Percentiles rank a stretch among this genome's conserved stretches.
phyloP scores from a whole-genome alignment of 1,140 invertebrate genomes.

The Oncopodura yosiiana region DNA sequence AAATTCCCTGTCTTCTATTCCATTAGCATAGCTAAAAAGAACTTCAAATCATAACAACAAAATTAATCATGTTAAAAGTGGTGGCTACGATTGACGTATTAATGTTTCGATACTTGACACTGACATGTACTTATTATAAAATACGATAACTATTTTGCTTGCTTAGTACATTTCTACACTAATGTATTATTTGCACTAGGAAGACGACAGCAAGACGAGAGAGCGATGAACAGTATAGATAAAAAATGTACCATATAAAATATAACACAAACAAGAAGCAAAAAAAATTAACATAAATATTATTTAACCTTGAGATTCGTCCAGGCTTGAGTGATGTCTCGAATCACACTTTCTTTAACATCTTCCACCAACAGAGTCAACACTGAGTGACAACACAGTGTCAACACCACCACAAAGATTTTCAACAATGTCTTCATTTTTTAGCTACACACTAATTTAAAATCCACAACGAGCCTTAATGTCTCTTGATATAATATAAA shows the following conservation, averaged over 20 bases:
- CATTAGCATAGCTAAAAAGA: neutral
- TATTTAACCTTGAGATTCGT: conserved; percentile 25
- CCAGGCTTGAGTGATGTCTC: conserved; percentile 20
- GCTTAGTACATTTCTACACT: neutral
- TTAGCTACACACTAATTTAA: no score
- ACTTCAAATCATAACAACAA: neutral
- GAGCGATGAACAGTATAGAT: no score
- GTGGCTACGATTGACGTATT: no score
- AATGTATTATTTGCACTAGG: neutral
- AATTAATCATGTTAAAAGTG: neutral
- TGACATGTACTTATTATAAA: neutral
- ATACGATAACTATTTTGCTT: neutral
- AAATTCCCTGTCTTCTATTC: neutral
- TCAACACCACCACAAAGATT: no score
- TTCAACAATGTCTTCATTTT: no score
- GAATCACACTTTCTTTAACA: conserved; percentile 13
- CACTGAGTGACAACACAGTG: no score
- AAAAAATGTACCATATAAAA: neutral
- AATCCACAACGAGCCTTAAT: no score
- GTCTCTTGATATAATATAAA: no score
- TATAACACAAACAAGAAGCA: neutral
- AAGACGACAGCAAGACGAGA: neutral
- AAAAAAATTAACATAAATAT: neutral
- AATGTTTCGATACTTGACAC: neutral
- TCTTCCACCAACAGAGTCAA: conserved; percentile 21